These are phyloP conservation scores for Tenrec ecaudatus DNA, from an alignment of 2,113 vertebrate species.

Conservation along the genomic window DNA sequence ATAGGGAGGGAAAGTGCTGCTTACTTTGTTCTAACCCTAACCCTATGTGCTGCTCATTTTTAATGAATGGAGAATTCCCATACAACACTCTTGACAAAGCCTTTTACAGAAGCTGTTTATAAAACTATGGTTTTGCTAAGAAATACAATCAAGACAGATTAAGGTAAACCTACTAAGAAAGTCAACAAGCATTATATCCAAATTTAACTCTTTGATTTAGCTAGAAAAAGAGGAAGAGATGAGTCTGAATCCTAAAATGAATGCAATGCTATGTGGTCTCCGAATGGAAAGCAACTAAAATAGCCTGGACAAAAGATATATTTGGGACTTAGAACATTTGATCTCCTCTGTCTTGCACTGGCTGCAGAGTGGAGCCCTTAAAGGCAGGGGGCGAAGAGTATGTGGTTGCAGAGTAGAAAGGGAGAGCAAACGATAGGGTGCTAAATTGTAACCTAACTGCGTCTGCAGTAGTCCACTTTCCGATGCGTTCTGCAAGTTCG, in stretches of 20 bases:
- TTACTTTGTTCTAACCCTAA: neutral
- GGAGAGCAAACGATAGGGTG: neutral
- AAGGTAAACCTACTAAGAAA: neutral
- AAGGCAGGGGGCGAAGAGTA: neutral
- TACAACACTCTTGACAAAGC: neutral
- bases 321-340: neutral
- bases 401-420: neutral
- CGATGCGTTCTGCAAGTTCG: too few relatives aligned
- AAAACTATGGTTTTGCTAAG: conserved; percentile 6
- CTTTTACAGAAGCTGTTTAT: neutral
- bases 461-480: too few relatives aligned
- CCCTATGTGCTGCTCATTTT: neutral
- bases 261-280: neutral
- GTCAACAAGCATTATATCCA: neutral
- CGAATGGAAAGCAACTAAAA: neutral
- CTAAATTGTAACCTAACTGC: too few relatives aligned
- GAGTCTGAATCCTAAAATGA: neutral
- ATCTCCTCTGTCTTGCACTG: neutral
- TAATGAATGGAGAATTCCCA: neutral
- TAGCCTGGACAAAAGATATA: neutral
- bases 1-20: neutral
- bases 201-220: neutral
- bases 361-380: neutral
- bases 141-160: neutral
- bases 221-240: neutral